Base-by-base conservation (phyloP, 1,140 invertebrate genomes). In the Drosophila mauritiana region DNA sequence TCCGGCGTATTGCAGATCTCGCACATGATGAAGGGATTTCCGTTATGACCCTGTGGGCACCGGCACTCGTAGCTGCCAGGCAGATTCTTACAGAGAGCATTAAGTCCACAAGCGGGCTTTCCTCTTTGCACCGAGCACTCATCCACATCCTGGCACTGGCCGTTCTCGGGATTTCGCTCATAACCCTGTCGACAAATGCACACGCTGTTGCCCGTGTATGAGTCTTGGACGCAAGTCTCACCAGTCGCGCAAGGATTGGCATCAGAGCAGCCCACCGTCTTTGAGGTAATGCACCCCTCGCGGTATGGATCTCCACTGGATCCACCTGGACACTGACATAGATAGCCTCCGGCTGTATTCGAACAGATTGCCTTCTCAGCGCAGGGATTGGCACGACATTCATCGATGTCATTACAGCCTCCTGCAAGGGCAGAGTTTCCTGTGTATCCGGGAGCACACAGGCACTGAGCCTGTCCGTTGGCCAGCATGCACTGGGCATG, bases 1-100 rank as follows among this genome's bases (percentile, higher is more conserved):
- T 96, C 96, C 4, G 96, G 94, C 39, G 95, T 96, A 89, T 95
- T 96, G 85, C 97, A 98, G 92, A 97, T 95, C 95, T 97, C 95
- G 92, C 97, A 98, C 67, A 96, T 93, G 13, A 95, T 94, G 88
- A 97, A 98, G 7, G 97, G 97, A 93, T 98, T 97, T n/a, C 97
- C 97, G 81, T 96, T 96, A 83, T 96, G 97, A 8, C 96, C 96
- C 36, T 95, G 93, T 0, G 97, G 96, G 89, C 97, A 98, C 80
- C 97, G 96, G 84, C 97, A 98, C 92, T 98, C 97, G 89, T 98
- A 98, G 85, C 97, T 97, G n/a, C 97, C 97, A 0, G 97, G 97
- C 42, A 98, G 92, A 93, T 98, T 98, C 92, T 97, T 98, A 90
- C 97, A 98, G 45, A 98, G 94, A 2, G 97, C 97, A 92, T 97